A percentile compares a stretch with the other conserved stretches of the same genome.
phyloP scores from a whole-genome alignment of 2,888 invertebrate genomes.

The Drosophila ustulata region DNA sequence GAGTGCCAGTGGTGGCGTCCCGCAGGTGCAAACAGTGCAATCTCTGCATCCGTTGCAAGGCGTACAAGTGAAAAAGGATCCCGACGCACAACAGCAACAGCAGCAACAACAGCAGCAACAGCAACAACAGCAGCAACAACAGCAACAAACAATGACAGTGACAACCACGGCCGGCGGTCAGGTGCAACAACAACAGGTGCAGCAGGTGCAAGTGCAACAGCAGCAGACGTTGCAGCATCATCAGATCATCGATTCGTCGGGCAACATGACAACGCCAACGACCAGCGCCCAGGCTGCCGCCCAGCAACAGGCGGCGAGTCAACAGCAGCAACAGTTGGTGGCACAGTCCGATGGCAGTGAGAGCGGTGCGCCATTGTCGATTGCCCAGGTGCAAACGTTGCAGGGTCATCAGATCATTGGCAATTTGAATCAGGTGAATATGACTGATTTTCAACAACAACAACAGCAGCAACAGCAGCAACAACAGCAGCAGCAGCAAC shows the following conservation, averaged over 20 bases:
- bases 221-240: conserved; percentile 82
- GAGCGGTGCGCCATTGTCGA: conserved; percentile 84
- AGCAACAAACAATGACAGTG: conserved; percentile 67
- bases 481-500: conserved; percentile 51
- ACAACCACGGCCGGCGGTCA: conserved; percentile 66
- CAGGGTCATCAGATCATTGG: conserved; percentile 85
- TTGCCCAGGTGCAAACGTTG: conserved; percentile 85
- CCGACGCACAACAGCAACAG: conserved; percentile 81
- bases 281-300: conserved; percentile 75
- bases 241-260: conserved; percentile 84
- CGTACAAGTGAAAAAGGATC: conserved; percentile 85
- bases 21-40: conserved; percentile 84
- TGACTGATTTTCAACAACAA: conserved; percentile 84
- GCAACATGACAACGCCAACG: conserved; percentile 83
- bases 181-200: conserved; percentile 79
- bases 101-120: conserved; percentile 64
- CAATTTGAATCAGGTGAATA: conserved; percentile 85
- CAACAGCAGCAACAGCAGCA: conserved; percentile 69
- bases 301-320: conserved; percentile 69
- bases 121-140: conserved; percentile 77
- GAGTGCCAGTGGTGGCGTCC: conserved; percentile 69
- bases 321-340: conserved; percentile 81
- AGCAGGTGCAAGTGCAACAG: conserved; percentile 71
- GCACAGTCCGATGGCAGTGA: conserved; percentile 85
- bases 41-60: conserved; percentile 84